These are phyloP conservation scores for Acomys russatus DNA, from an alignment of 2,797 vertebrate genomes.

Conservation along the genomic window DNA sequence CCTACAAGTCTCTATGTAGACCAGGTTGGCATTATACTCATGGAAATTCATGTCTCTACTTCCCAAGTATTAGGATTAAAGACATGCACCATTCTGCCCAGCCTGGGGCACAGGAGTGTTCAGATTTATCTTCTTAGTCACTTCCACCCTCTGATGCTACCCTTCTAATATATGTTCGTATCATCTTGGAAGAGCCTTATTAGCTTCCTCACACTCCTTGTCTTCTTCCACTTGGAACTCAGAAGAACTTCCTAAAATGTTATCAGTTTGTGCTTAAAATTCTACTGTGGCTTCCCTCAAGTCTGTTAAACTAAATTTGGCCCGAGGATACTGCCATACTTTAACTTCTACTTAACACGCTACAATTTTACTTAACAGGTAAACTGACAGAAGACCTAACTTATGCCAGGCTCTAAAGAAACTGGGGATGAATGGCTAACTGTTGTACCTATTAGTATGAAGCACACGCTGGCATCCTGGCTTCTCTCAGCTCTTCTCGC, in stretches of 20 bases:
- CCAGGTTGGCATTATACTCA: neutral
- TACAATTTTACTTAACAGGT: neutral
- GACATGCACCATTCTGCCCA: neutral
- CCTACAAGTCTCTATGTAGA: neutral
- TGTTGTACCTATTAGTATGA: neutral
- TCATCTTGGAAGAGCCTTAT: neutral
- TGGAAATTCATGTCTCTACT: neutral
- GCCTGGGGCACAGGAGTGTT: neutral
- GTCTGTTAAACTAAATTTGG: neutral
- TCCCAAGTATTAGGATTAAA: neutral
- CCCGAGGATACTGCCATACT: neutral
- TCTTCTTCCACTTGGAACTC: neutral
- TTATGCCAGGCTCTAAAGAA: neutral
- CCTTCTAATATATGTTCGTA: neutral
- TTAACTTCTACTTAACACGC: neutral
- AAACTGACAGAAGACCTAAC: neutral
- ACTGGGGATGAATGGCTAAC: neutral
- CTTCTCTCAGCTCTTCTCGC: neutral
- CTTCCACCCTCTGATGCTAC: neutral
- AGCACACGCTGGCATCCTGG: neutral
- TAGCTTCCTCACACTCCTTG: neutral
- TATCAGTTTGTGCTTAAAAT: constrained; percentile 44
- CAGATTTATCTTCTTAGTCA: neutral
- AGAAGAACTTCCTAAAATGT: constrained; percentile 26
- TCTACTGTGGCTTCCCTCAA: constrained; percentile 13